phyloP scores from a whole-genome alignment of 2,113 vertebrate genomes.

The Lepus europaeus region DNA sequence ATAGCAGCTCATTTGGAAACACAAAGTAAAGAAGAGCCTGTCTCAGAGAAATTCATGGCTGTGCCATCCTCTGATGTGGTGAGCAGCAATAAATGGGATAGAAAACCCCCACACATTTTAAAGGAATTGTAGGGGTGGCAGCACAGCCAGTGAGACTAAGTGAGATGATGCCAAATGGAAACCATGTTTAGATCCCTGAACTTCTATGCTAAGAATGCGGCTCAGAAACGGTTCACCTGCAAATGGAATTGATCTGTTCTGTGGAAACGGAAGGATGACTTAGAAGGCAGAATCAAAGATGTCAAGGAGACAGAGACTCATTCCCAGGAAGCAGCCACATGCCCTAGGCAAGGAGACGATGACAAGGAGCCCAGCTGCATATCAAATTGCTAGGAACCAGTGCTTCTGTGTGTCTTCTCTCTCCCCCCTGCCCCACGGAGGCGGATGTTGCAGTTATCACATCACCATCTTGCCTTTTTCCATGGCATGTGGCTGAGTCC shows the following conservation, averaged over 20 bases:
- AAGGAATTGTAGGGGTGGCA: slow-evolving; percentile 4
- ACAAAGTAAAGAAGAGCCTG: background rate
- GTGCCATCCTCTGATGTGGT: background rate
- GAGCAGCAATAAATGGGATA: slow-evolving; percentile 4
- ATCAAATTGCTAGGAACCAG: background rate
- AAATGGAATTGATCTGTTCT: background rate
- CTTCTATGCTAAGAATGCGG: background rate
- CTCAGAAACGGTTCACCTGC: background rate
- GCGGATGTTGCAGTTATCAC: background rate
- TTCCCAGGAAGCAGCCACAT: background rate
- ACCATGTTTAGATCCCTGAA: background rate
- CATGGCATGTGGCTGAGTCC: background rate
- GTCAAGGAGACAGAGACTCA: background rate
- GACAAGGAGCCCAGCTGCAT: background rate
- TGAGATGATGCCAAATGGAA: background rate
- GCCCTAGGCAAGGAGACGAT: background rate
- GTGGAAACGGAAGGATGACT: background rate
- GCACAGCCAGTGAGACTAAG: background rate
- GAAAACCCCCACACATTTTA: background rate
- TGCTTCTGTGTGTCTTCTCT: background rate
- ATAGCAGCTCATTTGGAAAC: background rate
- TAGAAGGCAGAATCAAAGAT: background rate
- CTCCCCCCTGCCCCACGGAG: background rate
- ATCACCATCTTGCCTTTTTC: background rate
- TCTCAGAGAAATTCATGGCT: background rate